A percentile compares a stretch with the other conserved stretches of the same genome.
Evolutionary conservation across 2,888 invertebrate genomes (phyloP).

Genomic region (Aplocera efformata): DNA sequence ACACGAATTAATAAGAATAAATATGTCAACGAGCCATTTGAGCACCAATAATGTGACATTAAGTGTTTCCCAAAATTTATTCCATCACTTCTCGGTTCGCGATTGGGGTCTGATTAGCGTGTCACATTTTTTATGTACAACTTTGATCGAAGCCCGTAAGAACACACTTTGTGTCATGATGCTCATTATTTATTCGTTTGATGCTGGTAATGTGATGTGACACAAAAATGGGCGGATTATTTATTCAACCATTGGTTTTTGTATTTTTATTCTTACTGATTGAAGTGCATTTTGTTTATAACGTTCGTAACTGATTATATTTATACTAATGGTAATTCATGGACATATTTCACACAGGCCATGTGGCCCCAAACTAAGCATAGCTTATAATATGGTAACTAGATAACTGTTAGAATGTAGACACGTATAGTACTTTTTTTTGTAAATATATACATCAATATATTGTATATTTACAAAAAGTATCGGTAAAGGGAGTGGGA

Average conservation of each 20-base stretch:
- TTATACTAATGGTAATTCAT: no score
- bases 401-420: no score
- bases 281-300: no score
- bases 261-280: no score
- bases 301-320: no score
- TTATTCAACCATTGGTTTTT: neutral
- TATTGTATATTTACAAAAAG: no score
- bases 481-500: no score
- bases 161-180: slow-evolving; percentile 11
- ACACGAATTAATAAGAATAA: slow-evolving; percentile 10
- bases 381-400: no score
- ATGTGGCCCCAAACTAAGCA: no score
- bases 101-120: slow-evolving; percentile 12
- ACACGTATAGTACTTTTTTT: no score
- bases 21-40: slow-evolving; percentile 10
- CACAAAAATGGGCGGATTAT: slow-evolving; percentile 5
- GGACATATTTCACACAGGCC: no score
- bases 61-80: slow-evolving; percentile 15
- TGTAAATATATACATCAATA: no score
- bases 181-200: slow-evolving; percentile 9
- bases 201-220: slow-evolving; percentile 13
- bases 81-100: neutral
- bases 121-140: slow-evolving; percentile 8
- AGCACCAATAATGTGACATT: slow-evolving; percentile 11
- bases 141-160: slow-evolving; percentile 7